Base-by-base conservation (phyloP, 2,113 vertebrate genomes). In the Labeo catla region DNA sequence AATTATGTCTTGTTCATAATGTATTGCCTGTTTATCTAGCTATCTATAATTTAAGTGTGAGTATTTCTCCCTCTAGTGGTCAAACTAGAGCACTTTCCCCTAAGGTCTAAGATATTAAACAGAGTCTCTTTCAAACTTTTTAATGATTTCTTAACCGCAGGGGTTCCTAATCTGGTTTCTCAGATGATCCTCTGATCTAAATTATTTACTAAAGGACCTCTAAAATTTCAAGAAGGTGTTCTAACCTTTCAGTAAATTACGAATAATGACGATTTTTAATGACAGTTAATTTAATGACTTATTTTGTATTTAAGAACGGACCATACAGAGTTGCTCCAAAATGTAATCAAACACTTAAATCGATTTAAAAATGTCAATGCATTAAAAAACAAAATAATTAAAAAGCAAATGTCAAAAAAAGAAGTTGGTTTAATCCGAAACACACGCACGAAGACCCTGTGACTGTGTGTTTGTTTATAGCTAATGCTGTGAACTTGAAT, bases 1-100 rank as follows among this genome's bases (percentile, higher is more conserved):
- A 61, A 61, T 4, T 8, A 59, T 21, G 8, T 23, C n/a, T 11
- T 11, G 7, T 11, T 63, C 4, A 63, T 63, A n/a, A 57, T 57
- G 1, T 54, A 54, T 16, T 23, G 19, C 16, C 6, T 70, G 7
- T 70, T 36, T 70, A 12, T 21, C 16, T 68, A 68, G 15, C 66
- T 36, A 15, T 68, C 28, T 34, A 34, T 73, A 10, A 15, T 80
- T 79, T 81, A 47, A 81, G 7, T 81, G n/a, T n/a, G 77, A 59
- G 16, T 43, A 15, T 65, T 49, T 0, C 39, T 19, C 79, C 59
- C 59, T 81, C 59, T 81, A 81, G 79, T 49, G 59, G 79, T 66
- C 6, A 49, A 47, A 28, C 6, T 16, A 2, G 13, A 65, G 39
- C 21, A 81, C 57, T 47, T 57, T 10, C 28, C n/a, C 5, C 3